phyloP scores from a whole-genome alignment of 30 jellyfish, hydroid and myxozoan species.

The Chrysaora quinquecirrha region DNA sequence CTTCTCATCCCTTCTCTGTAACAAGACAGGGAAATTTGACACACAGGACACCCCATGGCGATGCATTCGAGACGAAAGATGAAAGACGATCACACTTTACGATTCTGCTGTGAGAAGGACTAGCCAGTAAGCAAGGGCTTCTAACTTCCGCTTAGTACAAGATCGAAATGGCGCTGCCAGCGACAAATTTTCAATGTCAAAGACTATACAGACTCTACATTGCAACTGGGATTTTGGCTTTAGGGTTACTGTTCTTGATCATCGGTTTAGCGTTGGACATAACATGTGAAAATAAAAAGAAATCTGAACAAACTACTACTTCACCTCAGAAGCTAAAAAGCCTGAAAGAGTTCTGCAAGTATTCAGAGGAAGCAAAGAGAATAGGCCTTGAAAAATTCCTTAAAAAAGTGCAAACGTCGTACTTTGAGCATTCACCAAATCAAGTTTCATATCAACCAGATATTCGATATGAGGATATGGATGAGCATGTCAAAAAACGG shows the following conservation, averaged over 20 bases:
- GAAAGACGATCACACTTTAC: too few relatives aligned
- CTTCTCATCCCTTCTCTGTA: too few relatives aligned
- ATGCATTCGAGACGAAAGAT: too few relatives aligned
- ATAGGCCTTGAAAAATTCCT: constrained; percentile 42
- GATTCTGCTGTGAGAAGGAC: too few relatives aligned
- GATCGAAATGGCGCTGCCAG: too few relatives aligned
- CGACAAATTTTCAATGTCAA: too few relatives aligned
- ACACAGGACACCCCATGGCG: too few relatives aligned
- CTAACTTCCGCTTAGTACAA: too few relatives aligned
- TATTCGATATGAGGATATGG: constrained; percentile 24
- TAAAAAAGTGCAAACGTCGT: constrained; percentile 41
- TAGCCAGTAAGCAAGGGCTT: too few relatives aligned
- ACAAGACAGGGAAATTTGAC: too few relatives aligned
- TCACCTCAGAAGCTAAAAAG: constrained; percentile 18
- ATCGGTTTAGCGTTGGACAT: constrained; percentile 71
- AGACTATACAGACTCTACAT: too few relatives aligned
- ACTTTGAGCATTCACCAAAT: constrained; percentile 50
- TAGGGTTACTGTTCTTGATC: constrained; percentile 18
- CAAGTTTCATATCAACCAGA: constrained; percentile 65
- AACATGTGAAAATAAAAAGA: background rate
- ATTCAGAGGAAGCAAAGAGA: constrained; percentile 66
- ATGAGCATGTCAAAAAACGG: constrained; percentile 51
- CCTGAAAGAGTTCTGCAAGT: constrained; percentile 52
- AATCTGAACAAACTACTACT: background rate
- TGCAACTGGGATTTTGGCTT: constrained; percentile 14